These are phyloP conservation scores for Stomorhina lunata DNA, from an alignment of 2,888 invertebrate species.

Conservation along the genomic window DNA sequence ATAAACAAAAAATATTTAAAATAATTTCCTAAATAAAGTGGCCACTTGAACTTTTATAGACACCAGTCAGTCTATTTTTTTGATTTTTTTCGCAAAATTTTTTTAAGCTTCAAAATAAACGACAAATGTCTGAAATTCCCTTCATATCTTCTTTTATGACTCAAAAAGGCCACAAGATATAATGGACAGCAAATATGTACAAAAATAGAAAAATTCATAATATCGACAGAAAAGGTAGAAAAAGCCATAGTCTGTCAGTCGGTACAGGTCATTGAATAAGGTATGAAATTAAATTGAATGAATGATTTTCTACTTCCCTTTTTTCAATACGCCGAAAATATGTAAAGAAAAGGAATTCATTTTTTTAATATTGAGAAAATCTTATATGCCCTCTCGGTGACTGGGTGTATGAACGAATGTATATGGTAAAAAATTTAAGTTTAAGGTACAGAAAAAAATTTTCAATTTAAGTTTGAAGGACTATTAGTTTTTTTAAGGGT, in stretches of 20 bases:
- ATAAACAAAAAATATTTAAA: conserved; percentile 40
- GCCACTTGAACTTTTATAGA: conserved; percentile 37
- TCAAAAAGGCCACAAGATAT: conserved; percentile 16
- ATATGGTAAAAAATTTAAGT: neutral
- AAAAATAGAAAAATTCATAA: neutral
- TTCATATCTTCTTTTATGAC: neutral
- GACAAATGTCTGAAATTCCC: conserved; percentile 18
- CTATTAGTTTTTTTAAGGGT: conserved; percentile 39
- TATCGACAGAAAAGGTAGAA: conserved; percentile 13
- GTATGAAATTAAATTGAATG: conserved; percentile 42
- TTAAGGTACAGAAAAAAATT: conserved; percentile 23
- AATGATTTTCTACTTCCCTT: conserved; percentile 10
- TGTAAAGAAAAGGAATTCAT: conserved; percentile 13
- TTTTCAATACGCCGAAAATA: conserved; percentile 13
- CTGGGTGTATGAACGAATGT: too few relatives aligned
- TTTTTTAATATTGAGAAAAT: neutral
- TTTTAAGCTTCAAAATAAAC: conserved; percentile 3
- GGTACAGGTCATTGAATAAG: conserved; percentile 42
- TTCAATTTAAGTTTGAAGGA: conserved; percentile 61
- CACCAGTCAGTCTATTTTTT: neutral
- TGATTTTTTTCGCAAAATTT: neutral
- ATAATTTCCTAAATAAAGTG: conserved; percentile 55
- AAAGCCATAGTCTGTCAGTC: conserved; percentile 23
- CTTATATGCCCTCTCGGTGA: too few relatives aligned
- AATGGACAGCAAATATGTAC: neutral